A percentile compares a stretch with the other conserved stretches of the same genome.
Conservation (phyloP, 2,797 vertebrate genomes). For the Enteromius fasciolatus region DNA sequence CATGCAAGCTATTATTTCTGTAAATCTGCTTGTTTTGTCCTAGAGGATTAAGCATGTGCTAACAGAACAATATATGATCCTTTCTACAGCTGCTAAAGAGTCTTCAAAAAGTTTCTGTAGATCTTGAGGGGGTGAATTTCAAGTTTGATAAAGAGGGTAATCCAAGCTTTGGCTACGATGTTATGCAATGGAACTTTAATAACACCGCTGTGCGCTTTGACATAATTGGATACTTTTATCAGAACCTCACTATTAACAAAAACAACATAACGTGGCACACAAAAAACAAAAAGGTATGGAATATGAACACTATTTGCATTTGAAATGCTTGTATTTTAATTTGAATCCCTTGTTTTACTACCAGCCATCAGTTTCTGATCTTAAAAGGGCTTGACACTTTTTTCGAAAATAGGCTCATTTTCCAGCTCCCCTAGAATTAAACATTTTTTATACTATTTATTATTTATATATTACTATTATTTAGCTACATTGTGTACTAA, state of each 20-base stretch:
- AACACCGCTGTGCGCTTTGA: slow-evolving; percentile 37
- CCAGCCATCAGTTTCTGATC: not conserved
- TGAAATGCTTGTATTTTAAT: not conserved
- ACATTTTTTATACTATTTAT: no score
- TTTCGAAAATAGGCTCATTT: no score
- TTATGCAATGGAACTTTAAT: slow-evolving; percentile 82
- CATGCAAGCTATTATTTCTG: not conserved
- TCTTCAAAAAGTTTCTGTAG: slow-evolving; percentile 75
- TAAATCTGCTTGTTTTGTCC: not conserved
- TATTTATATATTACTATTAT: no score
- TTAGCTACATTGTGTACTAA: no score
- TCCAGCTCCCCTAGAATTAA: no score
- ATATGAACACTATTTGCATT: not conserved
- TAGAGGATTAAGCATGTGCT: not conserved
- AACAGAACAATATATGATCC: slow-evolving; percentile 5
- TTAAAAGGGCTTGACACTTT: no score
- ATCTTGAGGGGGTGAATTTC: slow-evolving; percentile 65
- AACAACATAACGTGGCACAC: slow-evolving; percentile 74
- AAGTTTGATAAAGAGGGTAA: slow-evolving; percentile 78
- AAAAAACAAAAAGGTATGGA: slow-evolving; percentile 62
- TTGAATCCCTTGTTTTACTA: not conserved
- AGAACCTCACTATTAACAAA: slow-evolving; percentile 63
- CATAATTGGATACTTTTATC: slow-evolving; percentile 71
- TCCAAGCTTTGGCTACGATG: slow-evolving; percentile 75
- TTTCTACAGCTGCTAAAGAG: slow-evolving; percentile 79